Percentiles rank a stretch among this genome's conserved stretches.
Evolutionary conservation across 2,797 vertebrate species (phyloP).

Genomic region (Chaunax sp.): DNA sequence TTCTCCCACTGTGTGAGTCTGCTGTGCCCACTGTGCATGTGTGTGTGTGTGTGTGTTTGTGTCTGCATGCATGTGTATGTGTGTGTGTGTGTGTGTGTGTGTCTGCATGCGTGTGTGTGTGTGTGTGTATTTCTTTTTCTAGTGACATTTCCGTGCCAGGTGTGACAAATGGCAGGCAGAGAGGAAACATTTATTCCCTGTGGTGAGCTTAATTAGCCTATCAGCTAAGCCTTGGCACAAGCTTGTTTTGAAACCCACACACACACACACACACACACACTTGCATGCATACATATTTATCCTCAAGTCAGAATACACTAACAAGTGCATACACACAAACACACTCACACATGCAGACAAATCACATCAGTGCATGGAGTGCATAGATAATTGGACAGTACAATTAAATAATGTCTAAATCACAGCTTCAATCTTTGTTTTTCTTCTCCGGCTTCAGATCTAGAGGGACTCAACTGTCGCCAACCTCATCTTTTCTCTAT

Average conservation of each 20-base stretch:
- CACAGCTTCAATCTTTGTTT: constrained; percentile 55
- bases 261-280: constrained; percentile 37
- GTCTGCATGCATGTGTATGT: constrained; percentile 22
- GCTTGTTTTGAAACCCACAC: constrained; percentile 75
- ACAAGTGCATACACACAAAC: constrained; percentile 9
- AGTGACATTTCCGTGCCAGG: constrained; percentile 83
- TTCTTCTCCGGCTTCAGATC: constrained; percentile 55
- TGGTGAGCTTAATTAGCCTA: constrained; percentile 85
- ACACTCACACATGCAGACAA: constrained; percentile 27
- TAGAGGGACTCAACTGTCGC: constrained; percentile 58
- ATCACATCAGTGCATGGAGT: constrained; percentile 49
- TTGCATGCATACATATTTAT: constrained; percentile 43
- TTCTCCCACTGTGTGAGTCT: constrained; percentile 50
- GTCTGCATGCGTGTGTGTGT: constrained; percentile 21
- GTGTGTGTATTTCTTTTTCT: constrained; percentile 53
- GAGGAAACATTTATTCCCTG: constrained; percentile 84
- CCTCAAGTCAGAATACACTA: constrained; percentile 49
- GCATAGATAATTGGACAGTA: constrained; percentile 66
- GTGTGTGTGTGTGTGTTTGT: constrained; percentile 24
- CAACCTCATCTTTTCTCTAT: constrained; percentile 69
- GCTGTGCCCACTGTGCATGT: constrained; percentile 6
- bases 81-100: constrained; percentile 19
- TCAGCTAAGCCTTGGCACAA: constrained; percentile 82
- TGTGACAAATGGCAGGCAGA: constrained; percentile 84
- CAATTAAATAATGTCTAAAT: constrained; percentile 71